Conservation (phyloP, 2,888 invertebrate genomes). For the Andrena dorsata region DNA sequence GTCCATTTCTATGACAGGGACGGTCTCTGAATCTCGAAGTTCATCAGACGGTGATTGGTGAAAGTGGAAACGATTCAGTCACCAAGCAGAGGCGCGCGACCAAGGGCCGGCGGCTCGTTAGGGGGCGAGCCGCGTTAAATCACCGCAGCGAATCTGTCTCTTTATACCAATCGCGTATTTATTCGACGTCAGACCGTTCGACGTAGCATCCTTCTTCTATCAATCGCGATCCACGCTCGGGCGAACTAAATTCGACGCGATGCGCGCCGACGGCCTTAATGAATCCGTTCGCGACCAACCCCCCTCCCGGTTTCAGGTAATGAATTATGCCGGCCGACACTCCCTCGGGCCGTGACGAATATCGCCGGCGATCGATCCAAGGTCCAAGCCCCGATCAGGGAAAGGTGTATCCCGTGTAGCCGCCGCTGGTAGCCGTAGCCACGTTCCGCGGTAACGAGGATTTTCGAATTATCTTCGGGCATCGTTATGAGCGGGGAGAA, state of each 20-base stretch:
- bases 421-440: slow-evolving; percentile 5
- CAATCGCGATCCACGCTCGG: slow-evolving; percentile 54
- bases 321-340: slow-evolving; percentile 66
- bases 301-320: slow-evolving; percentile 55
- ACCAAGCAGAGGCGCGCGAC: slow-evolving; percentile 30
- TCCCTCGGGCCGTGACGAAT: slow-evolving; percentile 58
- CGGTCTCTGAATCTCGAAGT: slow-evolving; percentile 11
- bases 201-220: slow-evolving; percentile 40
- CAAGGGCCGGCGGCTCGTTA: slow-evolving; percentile 49
- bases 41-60: slow-evolving; percentile 16
- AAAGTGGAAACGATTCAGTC: slow-evolving; percentile 15
- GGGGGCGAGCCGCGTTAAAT: slow-evolving; percentile 24
- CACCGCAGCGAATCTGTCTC: slow-evolving; percentile 23
- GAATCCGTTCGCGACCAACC: slow-evolving; percentile 64
- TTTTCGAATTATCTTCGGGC: slow-evolving; percentile 65
- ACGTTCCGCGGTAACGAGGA: slow-evolving; percentile 58
- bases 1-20: neutral
- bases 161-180: slow-evolving; percentile 56
- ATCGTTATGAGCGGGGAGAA: slow-evolving; percentile 54
- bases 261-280: slow-evolving; percentile 50
- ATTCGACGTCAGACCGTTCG: slow-evolving; percentile 48
- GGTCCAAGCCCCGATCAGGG: slow-evolving; percentile 32
- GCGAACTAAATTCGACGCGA: slow-evolving; percentile 60
- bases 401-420: slow-evolving; percentile 24
- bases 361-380: slow-evolving; percentile 58